Base-by-base conservation (phyloP, 2,888 invertebrate species). In the Cacoxenus indagator region DNA sequence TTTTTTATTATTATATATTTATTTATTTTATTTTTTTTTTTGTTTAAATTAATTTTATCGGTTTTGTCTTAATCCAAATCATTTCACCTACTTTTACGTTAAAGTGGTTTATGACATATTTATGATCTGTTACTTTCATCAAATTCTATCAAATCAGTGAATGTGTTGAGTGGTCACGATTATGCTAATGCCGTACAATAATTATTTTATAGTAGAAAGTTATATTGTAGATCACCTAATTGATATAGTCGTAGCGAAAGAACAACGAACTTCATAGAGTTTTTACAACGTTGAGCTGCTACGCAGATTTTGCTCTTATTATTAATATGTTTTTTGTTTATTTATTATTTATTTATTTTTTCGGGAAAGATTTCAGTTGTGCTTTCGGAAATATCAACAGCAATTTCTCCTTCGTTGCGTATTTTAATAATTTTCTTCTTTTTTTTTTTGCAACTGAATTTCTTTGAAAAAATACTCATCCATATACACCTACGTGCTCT, bases 201-300 rank as follows among this genome's bases (percentile, higher is more conserved):
- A 19, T 67, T 76, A 77, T 45, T 45, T 83, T 77, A 82, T 62
- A 70, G 75, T 80, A 81, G 80, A 81, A 81, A 81, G 80, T 70
- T 78, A 80, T 80, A n/a, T n/a, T n/a, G n/a, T n/a, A 59, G 76
- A 74, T 80, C 83, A 65, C 61, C 22, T 64, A 51, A 59, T 65
- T 68, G 37, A 14, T 37, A 4, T 11, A n/a, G n/a, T n/a, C n/a
- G n/a, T n/a, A n/a, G n/a, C n/a, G n/a, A 37, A 4, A 37, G 14
- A 37, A 8, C 14, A 37, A 37, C 14, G 37, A 14, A 8, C 37
- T 37, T 37, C 9, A 37, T 37, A 11, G 37, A 37, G 37, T 37
- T 37, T 37, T n/a, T n/a, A n/a, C n/a, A n/a, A n/a, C n/a, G n/a
- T n/a, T 37, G 14, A 37, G 37, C 37, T 4, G 37, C 37, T 37